A percentile compares a stretch with the other conserved stretches of the same genome.
phyloP scores from a whole-genome alignment of 2,113 vertebrate genomes.

The Elachura formosa region DNA sequence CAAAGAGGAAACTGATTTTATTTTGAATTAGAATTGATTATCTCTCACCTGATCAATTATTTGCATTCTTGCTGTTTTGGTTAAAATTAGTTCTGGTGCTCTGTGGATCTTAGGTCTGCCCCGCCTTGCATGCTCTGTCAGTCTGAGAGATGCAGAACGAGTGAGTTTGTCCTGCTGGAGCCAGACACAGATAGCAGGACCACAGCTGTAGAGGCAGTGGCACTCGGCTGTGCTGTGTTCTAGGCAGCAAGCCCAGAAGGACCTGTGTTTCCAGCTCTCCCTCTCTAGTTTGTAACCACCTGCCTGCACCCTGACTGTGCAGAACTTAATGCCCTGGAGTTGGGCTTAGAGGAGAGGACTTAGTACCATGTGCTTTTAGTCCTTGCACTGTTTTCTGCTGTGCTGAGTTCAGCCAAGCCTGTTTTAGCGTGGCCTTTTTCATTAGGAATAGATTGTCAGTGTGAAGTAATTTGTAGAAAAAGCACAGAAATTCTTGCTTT shows the following conservation, averaged over 20 bases:
- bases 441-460: not conserved
- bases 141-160: not conserved
- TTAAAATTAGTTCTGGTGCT: not conserved
- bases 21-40: not conserved
- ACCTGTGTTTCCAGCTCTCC: accelerated
- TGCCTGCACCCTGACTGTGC: not conserved
- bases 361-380: not conserved
- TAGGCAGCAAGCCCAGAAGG: not conserved
- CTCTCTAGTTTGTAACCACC: not conserved
- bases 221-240: not conserved
- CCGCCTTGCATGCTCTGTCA: not conserved
- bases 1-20: not conserved
- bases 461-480: not conserved
- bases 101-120: not conserved
- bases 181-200: not conserved
- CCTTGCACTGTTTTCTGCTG: not conserved
- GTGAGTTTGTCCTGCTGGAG: not conserved
- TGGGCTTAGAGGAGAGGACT: not conserved
- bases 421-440: not conserved
- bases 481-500: not conserved
- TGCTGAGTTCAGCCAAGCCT: not conserved
- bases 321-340: not conserved
- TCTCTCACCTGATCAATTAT: not conserved
- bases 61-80: not conserved
- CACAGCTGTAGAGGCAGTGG: not conserved